Base-by-base conservation (phyloP, 2,888 invertebrate species). In the Apodemia mormo region DNA sequence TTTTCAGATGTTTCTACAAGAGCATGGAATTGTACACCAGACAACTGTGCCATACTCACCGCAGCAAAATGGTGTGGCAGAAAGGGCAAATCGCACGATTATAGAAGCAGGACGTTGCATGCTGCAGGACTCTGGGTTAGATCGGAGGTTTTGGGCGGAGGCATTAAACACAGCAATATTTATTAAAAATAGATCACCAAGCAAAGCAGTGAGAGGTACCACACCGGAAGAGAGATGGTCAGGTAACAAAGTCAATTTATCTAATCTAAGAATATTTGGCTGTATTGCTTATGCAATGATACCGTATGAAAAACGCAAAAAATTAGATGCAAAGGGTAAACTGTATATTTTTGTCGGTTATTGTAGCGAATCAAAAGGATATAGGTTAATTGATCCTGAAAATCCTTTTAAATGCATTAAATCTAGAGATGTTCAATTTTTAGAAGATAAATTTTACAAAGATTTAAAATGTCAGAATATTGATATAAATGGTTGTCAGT, bases 201-300 rank as follows among this genome's bases (percentile, higher is more conserved):
- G 74, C 3, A 71, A 68, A 10, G 74, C 74, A n/a, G 72, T 75
- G 0, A 68, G 49, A 58, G 74, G 73, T 8, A 43, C n/a, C 1
- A 73, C 71, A 6, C 76, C 75, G 7, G 73, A 74, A 54, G 75
- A 75, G 29, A 72, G 70, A 64, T 74, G 72, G 75, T 68, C 71
- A 8, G 68, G 68, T 37, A 71, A 67, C 8, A 74, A 72, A 67
- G 71, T 74, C 54, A 49, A 68, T 61, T 58, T 74, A 30, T 68
- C 56, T 12, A 65, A 73, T 71, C 68, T 76, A 29, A 65, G 58
- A 65, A 68, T 73, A 40, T 77, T 76, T 71, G 74, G 75, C 61
- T 72, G 73, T 58, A n/a, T 73, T 49, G 74, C 74, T 40, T 74
- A 74, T 72, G 70, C 72, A 49, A 65, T 72, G n/a, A 69, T 72